Conservation (phyloP, 2,888 invertebrate species). For the Tiphia femorata region DNA sequence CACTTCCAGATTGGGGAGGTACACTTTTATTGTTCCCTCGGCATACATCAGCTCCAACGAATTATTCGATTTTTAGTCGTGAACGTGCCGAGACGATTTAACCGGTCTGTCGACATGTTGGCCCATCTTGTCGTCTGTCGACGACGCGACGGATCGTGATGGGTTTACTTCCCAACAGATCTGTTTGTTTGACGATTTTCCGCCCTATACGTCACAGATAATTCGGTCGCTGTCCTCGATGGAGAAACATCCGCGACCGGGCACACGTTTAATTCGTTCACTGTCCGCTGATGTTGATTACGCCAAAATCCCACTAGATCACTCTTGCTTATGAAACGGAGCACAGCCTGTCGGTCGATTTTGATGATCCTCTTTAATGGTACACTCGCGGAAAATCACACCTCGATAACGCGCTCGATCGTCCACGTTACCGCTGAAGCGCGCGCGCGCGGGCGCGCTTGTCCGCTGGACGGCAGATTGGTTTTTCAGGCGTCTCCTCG, state of each 20-base stretch:
- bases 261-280: too few species aligned
- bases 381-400: slow-evolving; percentile 37
- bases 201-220: too few species aligned
- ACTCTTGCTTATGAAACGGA: too few species aligned
- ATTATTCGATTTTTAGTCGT: slow-evolving; percentile 12
- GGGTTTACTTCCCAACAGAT: too few species aligned
- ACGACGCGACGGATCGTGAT: too few species aligned
- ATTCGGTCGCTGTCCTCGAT: neutral
- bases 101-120: slow-evolving; percentile 34
- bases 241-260: too few species aligned
- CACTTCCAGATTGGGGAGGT: too few species aligned
- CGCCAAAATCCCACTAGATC: too few species aligned
- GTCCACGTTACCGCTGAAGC: slow-evolving; percentile 31
- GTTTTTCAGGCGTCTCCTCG: too few species aligned
- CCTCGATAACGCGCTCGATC: too few species aligned
- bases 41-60: slow-evolving; percentile 47
- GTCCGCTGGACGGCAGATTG: slow-evolving; percentile 23
- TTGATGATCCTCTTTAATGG: slow-evolving; percentile 7
- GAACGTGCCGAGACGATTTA: slow-evolving; percentile 11
- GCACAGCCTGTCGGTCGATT: slow-evolving; percentile 27
- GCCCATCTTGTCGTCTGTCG: neutral
- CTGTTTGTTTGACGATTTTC: too few species aligned
- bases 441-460: slow-evolving; percentile 25
- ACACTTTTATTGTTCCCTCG: slow-evolving; percentile 22
- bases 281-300: too few species aligned